These are phyloP conservation scores for Endotricha flammealis DNA, from an alignment of 2,888 invertebrate genomes.

Conservation along the genomic window DNA sequence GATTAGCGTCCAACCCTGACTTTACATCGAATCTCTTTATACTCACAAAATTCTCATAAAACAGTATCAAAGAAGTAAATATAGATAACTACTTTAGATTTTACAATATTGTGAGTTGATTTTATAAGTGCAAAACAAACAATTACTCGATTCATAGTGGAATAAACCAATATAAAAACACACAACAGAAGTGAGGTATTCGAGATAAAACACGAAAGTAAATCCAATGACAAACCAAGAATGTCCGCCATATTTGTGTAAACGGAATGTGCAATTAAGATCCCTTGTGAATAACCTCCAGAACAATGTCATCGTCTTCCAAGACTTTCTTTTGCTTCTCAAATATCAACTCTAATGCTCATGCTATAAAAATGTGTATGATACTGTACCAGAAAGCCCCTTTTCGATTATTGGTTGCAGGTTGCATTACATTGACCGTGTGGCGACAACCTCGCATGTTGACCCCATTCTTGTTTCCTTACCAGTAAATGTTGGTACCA, in stretches of 20 bases:
- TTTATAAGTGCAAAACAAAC: no score
- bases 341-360: constrained; percentile 2
- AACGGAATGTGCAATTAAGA: neutral
- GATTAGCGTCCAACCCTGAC: no score
- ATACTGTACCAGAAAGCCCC: constrained; percentile 8
- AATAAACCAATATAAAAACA: no score
- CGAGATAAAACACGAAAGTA: no score
- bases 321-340: constrained; percentile 9
- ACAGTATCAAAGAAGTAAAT: no score
- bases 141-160: no score
- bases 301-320: constrained; percentile 2
- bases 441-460: constrained; percentile 39
- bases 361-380: neutral
- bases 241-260: neutral
- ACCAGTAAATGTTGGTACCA: constrained; percentile 44
- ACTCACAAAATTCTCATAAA: no score
- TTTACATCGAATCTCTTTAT: no score
- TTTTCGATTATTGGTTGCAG: constrained; percentile 26
- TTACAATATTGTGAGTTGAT: no score
- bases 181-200: no score
- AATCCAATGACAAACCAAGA: no score
- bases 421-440: constrained; percentile 49
- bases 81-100: no score
- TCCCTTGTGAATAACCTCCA: constrained; percentile 1
- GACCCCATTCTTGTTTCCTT: constrained; percentile 66